A percentile compares a stretch with the other conserved stretches of the same genome.
Conservation (phyloP, 1,140 invertebrate genomes). For the Drosophila arizonae region DNA sequence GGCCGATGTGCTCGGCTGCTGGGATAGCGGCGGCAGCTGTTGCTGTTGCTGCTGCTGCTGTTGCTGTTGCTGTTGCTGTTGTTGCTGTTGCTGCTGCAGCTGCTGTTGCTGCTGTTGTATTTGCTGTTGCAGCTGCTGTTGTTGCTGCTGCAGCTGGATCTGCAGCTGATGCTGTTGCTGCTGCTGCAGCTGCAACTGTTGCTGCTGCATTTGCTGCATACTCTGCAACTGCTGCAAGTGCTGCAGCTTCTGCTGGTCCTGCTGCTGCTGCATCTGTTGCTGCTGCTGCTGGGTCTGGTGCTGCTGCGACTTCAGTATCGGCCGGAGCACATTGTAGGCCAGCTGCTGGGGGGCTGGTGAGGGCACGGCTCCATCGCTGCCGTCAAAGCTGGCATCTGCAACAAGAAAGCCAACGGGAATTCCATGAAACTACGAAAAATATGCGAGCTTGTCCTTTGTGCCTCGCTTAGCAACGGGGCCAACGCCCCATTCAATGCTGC, state of each 20-base stretch:
- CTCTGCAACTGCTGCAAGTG: slow-evolving; percentile 18
- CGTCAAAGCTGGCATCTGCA: slow-evolving; percentile 73
- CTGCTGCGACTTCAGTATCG: slow-evolving; percentile 69
- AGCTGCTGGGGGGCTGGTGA: slow-evolving; percentile 62
- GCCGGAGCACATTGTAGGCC: slow-evolving; percentile 67
- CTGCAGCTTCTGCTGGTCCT: neutral
- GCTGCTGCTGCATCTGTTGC: slow-evolving; percentile 16
- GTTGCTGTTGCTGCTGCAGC: slow-evolving; percentile 9
- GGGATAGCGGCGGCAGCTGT: neutral
- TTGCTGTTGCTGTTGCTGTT: slow-evolving; percentile 39
- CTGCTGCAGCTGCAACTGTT: slow-evolving; percentile 16
- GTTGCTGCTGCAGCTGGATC: slow-evolving; percentile 18
- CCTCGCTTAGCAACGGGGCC: no score
- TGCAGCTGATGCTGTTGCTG: slow-evolving; percentile 12
- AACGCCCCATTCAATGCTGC: no score
- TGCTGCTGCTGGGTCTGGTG: slow-evolving; percentile 10
- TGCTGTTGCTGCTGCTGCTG: neutral
- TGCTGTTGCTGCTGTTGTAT: slow-evolving; percentile 20
- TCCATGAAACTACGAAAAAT: no score
- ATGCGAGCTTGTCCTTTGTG: no score
- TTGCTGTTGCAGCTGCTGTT: slow-evolving; percentile 16
- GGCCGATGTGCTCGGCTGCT: slow-evolving; percentile 29
- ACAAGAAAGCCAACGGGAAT: no score
- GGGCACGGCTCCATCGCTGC: slow-evolving; percentile 64
- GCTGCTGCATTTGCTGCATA: slow-evolving; percentile 15